Evolutionary conservation across 2,113 vertebrate genomes (phyloP).

Genomic region (Ranitomeya variabilis): DNA sequence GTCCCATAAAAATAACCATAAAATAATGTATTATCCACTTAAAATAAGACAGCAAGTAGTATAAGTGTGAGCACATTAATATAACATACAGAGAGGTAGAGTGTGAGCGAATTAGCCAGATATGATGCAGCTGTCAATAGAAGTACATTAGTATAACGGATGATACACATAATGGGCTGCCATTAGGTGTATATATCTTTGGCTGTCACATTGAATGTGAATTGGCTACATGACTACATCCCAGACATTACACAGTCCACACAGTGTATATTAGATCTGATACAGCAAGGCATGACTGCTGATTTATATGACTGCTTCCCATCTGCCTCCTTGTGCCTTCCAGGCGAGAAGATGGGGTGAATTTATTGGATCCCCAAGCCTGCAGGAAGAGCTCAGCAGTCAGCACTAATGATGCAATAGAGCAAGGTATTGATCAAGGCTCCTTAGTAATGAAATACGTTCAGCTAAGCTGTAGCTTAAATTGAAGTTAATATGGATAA

Average conservation of each 20-base stretch:
- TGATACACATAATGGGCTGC: conserved; percentile 48
- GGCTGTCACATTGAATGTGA: conserved; percentile 47
- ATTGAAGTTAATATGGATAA: not conserved
- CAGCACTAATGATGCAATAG: not conserved
- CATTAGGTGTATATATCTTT: conserved; percentile 22
- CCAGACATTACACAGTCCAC: conserved; percentile 45
- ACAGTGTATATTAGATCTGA: conserved; percentile 37
- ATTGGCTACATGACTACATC: conserved; percentile 42
- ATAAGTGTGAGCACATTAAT: conserved; percentile 32
- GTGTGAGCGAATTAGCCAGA: conserved; percentile 30
- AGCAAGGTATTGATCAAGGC: conserved; percentile 12
- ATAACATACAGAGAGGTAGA: conserved; percentile 27
- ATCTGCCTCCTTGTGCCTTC: conserved; percentile 20
- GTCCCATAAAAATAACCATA: conserved; percentile 24
- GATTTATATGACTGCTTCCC: conserved; percentile 37
- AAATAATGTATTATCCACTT: conserved; percentile 38
- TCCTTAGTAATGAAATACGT: not conserved
- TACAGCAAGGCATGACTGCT: conserved; percentile 48
- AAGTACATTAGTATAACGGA: conserved; percentile 53
- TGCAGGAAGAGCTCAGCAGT: not conserved
- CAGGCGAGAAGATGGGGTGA: not conserved
- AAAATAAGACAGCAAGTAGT: conserved; percentile 17
- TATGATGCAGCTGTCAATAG: conserved; percentile 20
- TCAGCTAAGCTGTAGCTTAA: not conserved
- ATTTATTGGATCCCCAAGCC: conserved; percentile 6